Evolutionary conservation across 2,888 invertebrate genomes (phyloP), one percentile per base, ranked within the genome.

Genomic region (Koerneria pararmatus): DNA sequence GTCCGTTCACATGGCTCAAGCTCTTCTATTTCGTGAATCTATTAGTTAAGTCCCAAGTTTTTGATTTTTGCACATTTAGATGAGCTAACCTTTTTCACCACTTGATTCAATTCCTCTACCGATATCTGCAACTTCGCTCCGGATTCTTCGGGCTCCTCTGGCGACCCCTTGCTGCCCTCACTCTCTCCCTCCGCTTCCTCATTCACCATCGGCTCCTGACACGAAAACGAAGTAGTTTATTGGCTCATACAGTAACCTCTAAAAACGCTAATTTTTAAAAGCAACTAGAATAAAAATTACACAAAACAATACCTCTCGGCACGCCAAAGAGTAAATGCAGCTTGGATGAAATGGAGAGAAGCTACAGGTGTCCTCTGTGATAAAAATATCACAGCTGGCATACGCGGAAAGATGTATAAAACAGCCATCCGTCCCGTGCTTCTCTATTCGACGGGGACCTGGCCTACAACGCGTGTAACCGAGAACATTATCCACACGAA

Each of bases 51-150:
- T n/a, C n/a, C n/a, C n/a, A n/a, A n/a, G n/a, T n/a, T n/a, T n/a
- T n/a, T n/a, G n/a, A n/a, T n/a, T n/a, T n/a, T n/a, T n/a, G n/a
- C n/a, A n/a, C n/a, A n/a, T n/a, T n/a, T n/a, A n/a, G n/a, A n/a
- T 8, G 22, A 27, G 58, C 60, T 48, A 56, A 72, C 72, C 60
- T 59, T 49, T 27, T 60, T 37, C 35, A 70, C 51, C 8, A 72
- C 53, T 22, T 69, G 54, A 46, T 56, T 51, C 57, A 72, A 31
- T 37, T 62, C 62, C 15, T 58, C 41, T n/a, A 31, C 49, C 53
- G 8, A 8, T 22, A 8, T 24, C 31, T 46, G 19, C 46, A 19
- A 11, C 41, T 46, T 27, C 60, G 41, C 34, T 35, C 24, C 58
- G 34, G 35, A 5, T 48, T 37, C 57, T 6, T 6, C 31, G 15